Percentiles rank a stretch among this genome's conserved stretches.
Conservation (phyloP, 2,113 vertebrate genomes). For the Sarotherodon lohbergeri region DNA sequence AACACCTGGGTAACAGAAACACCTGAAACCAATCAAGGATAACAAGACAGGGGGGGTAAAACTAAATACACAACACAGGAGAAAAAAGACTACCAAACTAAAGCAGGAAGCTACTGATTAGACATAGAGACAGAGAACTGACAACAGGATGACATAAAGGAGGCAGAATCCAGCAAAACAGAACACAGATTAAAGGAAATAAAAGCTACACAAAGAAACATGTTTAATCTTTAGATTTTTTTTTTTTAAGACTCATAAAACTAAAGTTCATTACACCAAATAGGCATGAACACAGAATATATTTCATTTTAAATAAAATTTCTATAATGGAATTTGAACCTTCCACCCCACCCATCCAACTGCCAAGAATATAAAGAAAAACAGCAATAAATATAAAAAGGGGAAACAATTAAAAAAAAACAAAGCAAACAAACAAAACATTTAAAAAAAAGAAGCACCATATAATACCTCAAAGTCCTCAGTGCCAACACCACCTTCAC, state of each 20-base stretch:
- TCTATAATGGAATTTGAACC: background rate
- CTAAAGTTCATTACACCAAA: background rate
- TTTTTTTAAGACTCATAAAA: accelerated
- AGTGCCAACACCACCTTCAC: background rate
- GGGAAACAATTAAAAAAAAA: accelerated
- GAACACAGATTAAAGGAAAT: accelerated
- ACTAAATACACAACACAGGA: background rate
- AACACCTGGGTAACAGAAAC: background rate
- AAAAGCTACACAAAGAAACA: background rate
- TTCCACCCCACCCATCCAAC: background rate
- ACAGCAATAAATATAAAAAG: background rate
- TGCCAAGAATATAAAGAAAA: background rate
- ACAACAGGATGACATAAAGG: accelerated
- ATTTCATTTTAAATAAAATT: background rate
- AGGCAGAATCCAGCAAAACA: background rate
- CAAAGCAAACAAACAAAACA: accelerated
- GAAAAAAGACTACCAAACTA: background rate
- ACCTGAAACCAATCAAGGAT: background rate
- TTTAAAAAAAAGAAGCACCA: background rate
- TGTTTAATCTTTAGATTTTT: background rate
- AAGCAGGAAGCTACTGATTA: background rate
- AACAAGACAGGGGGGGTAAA: background rate
- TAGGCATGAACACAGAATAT: background rate
- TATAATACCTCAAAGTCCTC: background rate
- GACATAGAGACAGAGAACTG: background rate